Evolutionary conservation across 2,888 invertebrate genomes (phyloP), one percentile per base, ranked within the genome.

Genomic region (Villa cingulata): DNA sequence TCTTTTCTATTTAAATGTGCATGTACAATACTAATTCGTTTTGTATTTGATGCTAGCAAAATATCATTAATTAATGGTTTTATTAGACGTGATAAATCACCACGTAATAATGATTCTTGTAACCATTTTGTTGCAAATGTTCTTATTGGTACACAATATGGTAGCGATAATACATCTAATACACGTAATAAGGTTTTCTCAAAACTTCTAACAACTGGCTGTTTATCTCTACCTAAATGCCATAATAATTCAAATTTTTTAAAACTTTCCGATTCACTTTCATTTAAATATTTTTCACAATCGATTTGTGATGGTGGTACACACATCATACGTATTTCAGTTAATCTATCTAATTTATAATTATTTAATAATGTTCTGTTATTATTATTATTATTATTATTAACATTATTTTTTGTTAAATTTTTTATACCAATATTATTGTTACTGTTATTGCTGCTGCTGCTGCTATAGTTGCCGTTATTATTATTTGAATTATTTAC

Each of bases 11-110:
- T 71, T 20, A 81, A 74, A 59, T 78, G 79, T 6, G 81, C 76
- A 55, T 86, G 83, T 15, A 82, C 75, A n/a, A 88, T 81, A 32
- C 85, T 83, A 53, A 86, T 78, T n/a, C 86, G 73, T 46, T 86
- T 84, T 0, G 89, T 87, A 52, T 81, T 82, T 0, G 86, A 78
- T 53, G 85, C 80, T 20, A 91, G 70, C 18, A 91, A 70, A 66
- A 86, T 83, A 51, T 78, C 71, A 46, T 87, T 70, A 12, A 32
- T 12, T 6, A 88, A 69, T 0, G 88, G 86, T 59, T 86, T 86
- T 23, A 91, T 74, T 14, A 91, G 73, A 2, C 87, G 73, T 1
- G 81, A 77, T 48, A 88, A 74, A 60, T 91, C 90, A 15, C 85
- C 85, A 32, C 83, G 76, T 43, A 84, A 70, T 5, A 90, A 70